A percentile compares a stretch with the other conserved stretches of the same genome.
phyloP scores from a whole-genome alignment of 2,888 invertebrate genomes.

The Iphiclides podalirius region DNA sequence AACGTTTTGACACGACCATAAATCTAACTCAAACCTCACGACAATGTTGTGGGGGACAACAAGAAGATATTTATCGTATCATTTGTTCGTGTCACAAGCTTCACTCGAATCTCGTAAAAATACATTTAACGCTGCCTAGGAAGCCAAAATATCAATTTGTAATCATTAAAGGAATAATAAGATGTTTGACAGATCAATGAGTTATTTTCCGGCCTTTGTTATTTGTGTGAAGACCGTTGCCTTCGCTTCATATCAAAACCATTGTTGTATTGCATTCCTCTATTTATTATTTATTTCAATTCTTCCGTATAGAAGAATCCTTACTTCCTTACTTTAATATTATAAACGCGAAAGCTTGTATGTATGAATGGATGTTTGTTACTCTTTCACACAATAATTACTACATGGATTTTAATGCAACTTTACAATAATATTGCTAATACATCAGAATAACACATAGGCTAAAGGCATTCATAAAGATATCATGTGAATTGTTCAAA shows the following conservation, averaged over 20 bases:
- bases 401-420: no score
- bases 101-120: slow-evolving; percentile 13
- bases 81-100: slow-evolving; percentile 12
- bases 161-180: slow-evolving; percentile 14
- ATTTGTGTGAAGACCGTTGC: background rate
- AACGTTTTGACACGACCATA: slow-evolving; percentile 13
- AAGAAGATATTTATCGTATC: slow-evolving; percentile 15
- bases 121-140: slow-evolving; percentile 3
- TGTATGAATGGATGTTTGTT: no score
- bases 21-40: slow-evolving; percentile 8
- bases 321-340: no score
- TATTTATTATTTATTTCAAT: no score
- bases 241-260: background rate
- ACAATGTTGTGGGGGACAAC: slow-evolving; percentile 6
- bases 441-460: no score
- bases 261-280: no score
- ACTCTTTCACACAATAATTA: no score
- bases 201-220: slow-evolving; percentile 15
- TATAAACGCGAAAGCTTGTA: no score
- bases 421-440: no score
- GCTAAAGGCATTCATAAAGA: no score
- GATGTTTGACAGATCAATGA: slow-evolving; percentile 13
- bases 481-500: no score
- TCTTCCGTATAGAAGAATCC: no score
- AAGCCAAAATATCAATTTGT: slow-evolving; percentile 19